Evolutionary conservation across 2,888 invertebrate genomes (phyloP).

Genomic region (Mythimna pallens): DNA sequence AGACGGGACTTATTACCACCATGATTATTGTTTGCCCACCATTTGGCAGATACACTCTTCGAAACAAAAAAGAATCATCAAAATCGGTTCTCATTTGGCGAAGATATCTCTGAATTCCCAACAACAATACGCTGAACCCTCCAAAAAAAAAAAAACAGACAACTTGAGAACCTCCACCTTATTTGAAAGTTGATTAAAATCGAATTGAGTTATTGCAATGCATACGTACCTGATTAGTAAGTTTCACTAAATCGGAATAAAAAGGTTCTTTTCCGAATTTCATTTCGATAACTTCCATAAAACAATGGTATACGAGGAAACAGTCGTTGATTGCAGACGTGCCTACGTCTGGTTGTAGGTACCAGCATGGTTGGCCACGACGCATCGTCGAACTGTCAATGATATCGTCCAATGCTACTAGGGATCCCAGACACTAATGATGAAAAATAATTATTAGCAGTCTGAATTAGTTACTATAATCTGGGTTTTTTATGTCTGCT

Average conservation of each 20-base stretch:
- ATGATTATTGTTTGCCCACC: too few relatives aligned
- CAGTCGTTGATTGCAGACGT: slow-evolving; percentile 45
- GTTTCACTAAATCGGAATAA: slow-evolving; percentile 32
- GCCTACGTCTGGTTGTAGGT: slow-evolving; percentile 36
- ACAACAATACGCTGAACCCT: too few relatives aligned
- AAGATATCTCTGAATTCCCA: too few relatives aligned
- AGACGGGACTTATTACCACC: too few relatives aligned
- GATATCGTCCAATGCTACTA: slow-evolving; percentile 39
- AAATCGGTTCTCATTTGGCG: too few relatives aligned
- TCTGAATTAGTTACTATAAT: not conserved
- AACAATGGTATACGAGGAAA: slow-evolving; percentile 26
- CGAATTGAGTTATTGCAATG: not conserved
- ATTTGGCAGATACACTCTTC: too few relatives aligned
- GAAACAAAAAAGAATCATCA: too few relatives aligned
- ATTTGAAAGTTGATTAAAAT: too few relatives aligned
- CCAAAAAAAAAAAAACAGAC: too few relatives aligned
- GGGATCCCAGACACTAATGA: slow-evolving; percentile 36
- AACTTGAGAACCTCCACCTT: too few relatives aligned
- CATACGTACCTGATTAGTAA: slow-evolving; percentile 32
- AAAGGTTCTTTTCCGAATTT: slow-evolving; percentile 41
- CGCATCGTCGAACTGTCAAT: slow-evolving; percentile 42
- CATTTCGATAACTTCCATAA: slow-evolving; percentile 38
- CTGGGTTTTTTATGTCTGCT: not conserved
- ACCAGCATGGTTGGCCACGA: slow-evolving; percentile 44
- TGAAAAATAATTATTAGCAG: not conserved